Conservation (phyloP, 2,113 vertebrate species). For the Oncorhynchus clarkii region DNA sequence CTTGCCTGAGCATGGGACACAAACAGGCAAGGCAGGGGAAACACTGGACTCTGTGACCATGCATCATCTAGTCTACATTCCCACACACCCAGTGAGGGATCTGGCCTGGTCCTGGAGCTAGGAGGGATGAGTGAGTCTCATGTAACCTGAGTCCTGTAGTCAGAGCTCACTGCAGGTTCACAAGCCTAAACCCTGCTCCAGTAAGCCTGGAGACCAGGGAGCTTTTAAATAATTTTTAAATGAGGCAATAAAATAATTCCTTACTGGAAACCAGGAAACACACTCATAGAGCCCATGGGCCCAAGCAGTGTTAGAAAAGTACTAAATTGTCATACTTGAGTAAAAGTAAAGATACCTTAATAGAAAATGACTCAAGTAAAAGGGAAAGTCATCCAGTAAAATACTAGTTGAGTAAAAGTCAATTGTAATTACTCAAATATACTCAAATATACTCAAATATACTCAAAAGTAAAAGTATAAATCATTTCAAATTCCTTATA, state of each 20-base stretch:
- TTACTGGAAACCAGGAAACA: background rate
- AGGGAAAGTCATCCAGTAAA: no score
- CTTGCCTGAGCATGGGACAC: background rate
- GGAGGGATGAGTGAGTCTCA: conserved; percentile 10
- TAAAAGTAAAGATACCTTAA: no score
- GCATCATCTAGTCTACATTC: background rate
- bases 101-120: background rate
- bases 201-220: conserved; percentile 22
- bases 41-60: background rate
- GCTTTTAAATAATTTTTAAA: background rate
- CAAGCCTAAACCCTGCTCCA: background rate
- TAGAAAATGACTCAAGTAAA: no score
- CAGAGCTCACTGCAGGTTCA: background rate
- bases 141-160: background rate
- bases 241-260: background rate
- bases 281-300: background rate
- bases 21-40: no score
- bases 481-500: no score
- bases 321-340: no score
- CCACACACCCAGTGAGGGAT: background rate
- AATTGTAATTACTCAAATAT: no score
- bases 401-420: no score
- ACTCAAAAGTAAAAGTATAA: no score
- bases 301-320: no score
- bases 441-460: no score